phyloP scores from a whole-genome alignment of 2,888 invertebrate species.

The Drosophila anceps region DNA sequence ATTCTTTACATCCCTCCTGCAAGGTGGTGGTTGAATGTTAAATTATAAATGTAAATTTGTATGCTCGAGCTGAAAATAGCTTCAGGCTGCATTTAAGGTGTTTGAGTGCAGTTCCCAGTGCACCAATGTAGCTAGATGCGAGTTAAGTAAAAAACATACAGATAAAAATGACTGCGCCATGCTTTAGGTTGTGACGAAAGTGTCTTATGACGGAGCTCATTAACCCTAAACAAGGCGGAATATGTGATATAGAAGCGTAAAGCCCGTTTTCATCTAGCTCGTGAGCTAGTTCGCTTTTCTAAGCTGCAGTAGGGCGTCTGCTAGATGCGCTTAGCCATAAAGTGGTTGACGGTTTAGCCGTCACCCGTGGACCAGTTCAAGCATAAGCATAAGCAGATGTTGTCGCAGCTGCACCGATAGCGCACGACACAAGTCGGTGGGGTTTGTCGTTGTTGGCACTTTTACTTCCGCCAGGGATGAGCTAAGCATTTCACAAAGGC shows the following conservation, averaged over 20 bases:
- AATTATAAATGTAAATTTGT: slow-evolving; percentile 70
- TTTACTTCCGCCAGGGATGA: slow-evolving; percentile 25
- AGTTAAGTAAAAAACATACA: neutral
- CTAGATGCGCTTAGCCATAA: slow-evolving; percentile 15
- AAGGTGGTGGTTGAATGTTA: slow-evolving; percentile 44
- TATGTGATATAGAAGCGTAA: slow-evolving; percentile 15
- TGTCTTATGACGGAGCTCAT: slow-evolving; percentile 17
- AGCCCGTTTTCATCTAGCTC: neutral
- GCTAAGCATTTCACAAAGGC: neutral
- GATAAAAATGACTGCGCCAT: neutral
- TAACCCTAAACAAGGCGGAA: slow-evolving; percentile 20
- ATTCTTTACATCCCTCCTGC: slow-evolving; percentile 8
- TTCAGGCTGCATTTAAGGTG: slow-evolving; percentile 51
- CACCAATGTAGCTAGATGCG: neutral
- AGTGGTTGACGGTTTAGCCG: slow-evolving; percentile 16
- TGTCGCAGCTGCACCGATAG: slow-evolving; percentile 46
- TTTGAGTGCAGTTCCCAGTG: slow-evolving; percentile 33
- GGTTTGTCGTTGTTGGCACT: slow-evolving; percentile 7
- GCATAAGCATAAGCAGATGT: slow-evolving; percentile 9
- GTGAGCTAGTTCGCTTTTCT: neutral
- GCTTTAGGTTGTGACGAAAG: slow-evolving; percentile 2
- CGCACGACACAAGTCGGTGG: slow-evolving; percentile 42
- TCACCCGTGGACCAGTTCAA: neutral
- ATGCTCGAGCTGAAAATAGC: slow-evolving; percentile 58
- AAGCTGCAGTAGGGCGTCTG: neutral